Evolutionary conservation across 1,140 invertebrate genomes (phyloP), one percentile per base, ranked within the genome.

Genomic region (Vanessa tameamea): DNA sequence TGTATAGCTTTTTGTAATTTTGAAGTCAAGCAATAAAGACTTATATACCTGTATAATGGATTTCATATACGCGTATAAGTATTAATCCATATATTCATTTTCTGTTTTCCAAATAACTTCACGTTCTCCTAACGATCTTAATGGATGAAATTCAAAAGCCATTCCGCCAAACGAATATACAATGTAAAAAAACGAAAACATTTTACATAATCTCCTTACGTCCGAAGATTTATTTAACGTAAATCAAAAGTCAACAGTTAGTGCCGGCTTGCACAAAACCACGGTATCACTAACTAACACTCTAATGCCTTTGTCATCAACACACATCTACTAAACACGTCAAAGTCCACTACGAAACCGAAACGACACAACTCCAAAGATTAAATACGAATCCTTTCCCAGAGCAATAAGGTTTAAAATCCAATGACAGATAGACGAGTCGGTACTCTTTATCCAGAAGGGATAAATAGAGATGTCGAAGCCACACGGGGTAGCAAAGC

Each of bases 221-320:
- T 82, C 70, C 74, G 79, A 73, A 82, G 78, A 85, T 87, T 86
- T 87, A 87, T 85, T 86, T 80, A 79, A 87, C 84, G 81, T 84
- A 85, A 89, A 88, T 88, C 85, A 87, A 80, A 85, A 88, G 84
- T 87, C 87, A 87, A 84, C 80, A 84, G 78, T 78, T 63, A 63
- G 59, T 64, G 75, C 75, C 85, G 79, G 78, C 82, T 91, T 91
- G 89, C 87, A 89, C 87, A 90, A 88, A 88, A 86, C 86, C 83
- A 73, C 77, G 80, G 83, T 85, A 85, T 87, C 83, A 81, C 83
- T 87, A 85, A 87, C 88, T 83, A 78, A 84, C 85, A 85, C 85
- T 88, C 84, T 89, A 87, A 90, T 89, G 80, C 87, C 76, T 87
- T 90, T 89, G 89, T 90, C 85, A 76, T 87, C 87, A 89, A 88